Evolutionary conservation across 92 coral and sea anemone species (phyloP), one percentile per base, ranked within the genome.

Genomic region (Plumapathes pennacea): DNA sequence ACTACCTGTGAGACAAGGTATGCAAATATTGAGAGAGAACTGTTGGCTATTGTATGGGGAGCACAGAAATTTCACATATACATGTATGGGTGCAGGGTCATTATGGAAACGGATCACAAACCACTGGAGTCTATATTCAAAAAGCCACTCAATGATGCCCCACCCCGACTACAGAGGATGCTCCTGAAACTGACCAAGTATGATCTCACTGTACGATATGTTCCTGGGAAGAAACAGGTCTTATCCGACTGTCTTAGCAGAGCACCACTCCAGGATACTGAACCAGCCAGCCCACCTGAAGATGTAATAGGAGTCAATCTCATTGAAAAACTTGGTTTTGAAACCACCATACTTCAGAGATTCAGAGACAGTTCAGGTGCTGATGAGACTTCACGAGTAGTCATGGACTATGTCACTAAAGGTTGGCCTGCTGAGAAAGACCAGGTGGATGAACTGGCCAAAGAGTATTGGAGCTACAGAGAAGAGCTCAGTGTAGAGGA

Each of bases 121-220:
- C 77, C 57, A 5, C 62, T 67, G 11, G 64, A 67, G 52, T 13
- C 62, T 1, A 69, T 76, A 8, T 77, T 77, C 17, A 58, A 39
- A 38, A 77, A 77, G 50, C 37, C 63, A 36, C 66, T 80, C 13
- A 80, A 71, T 64, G 66, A 49, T 20, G 73, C 60, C 38, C 85
- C 85, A 54, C 80, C 85, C 13, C 45, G 80, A 11, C 46, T 62
- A 26, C 85, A 78, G 17, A 11, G 69, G 30, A 79, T 79, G 75
- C 46, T 79, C 21, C 38, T 79, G 1, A 79, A 73, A 27, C 82
- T 60, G 20, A 67, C 77, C 10, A 74, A 66, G 47, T 72, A 72
- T 47, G 70, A 64, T 42, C 57, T 76, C 25, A 45, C 57, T 3
- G 77, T 76, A 3, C 32, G 48, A 3, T 74, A 64, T 53, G 58